Percentiles rank a stretch among this genome's conserved stretches.
Evolutionary conservation across 1,140 invertebrate genomes (phyloP).

Genomic region (Ips nitidus): DNA sequence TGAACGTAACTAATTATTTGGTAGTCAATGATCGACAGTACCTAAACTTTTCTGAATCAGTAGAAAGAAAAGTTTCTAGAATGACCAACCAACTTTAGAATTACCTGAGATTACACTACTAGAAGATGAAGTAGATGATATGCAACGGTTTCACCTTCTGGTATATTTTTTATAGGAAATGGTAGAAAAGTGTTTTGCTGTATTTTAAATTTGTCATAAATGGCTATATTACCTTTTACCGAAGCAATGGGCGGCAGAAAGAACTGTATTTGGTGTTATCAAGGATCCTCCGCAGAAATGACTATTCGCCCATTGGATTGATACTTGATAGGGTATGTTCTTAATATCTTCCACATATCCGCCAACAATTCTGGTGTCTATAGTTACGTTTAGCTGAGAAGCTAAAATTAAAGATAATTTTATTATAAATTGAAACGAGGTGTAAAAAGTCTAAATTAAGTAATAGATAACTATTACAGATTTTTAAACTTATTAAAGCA

Average conservation of each 20-base stretch:
- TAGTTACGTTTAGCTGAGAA: neutral
- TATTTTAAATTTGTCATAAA: neutral
- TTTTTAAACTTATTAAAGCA: too few species aligned
- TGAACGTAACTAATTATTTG: neutral
- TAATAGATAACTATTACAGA: neutral
- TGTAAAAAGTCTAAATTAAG: neutral
- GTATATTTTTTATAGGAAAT: neutral
- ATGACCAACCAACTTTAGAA: too few species aligned
- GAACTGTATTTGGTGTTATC: slow-evolving; percentile 56
- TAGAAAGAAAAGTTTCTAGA: too few species aligned
- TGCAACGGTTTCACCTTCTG: too few species aligned
- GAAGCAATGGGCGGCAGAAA: slow-evolving; percentile 61
- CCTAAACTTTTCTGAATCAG: too few species aligned
- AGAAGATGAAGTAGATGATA: too few species aligned
- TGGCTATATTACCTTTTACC: slow-evolving; percentile 3
- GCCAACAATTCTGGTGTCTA: slow-evolving; percentile 47
- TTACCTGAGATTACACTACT: too few species aligned
- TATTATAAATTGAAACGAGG: neutral
- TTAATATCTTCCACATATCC: slow-evolving; percentile 48
- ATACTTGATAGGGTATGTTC: slow-evolving; percentile 51
- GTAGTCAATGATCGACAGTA: too few species aligned
- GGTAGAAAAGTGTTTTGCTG: neutral
- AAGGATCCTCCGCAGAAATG: slow-evolving; percentile 57
- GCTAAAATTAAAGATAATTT: slow-evolving; percentile 8
- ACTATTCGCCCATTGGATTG: slow-evolving; percentile 17